phyloP scores from a whole-genome alignment of 2,888 invertebrate species.

The Mechanitis mazaeus region DNA sequence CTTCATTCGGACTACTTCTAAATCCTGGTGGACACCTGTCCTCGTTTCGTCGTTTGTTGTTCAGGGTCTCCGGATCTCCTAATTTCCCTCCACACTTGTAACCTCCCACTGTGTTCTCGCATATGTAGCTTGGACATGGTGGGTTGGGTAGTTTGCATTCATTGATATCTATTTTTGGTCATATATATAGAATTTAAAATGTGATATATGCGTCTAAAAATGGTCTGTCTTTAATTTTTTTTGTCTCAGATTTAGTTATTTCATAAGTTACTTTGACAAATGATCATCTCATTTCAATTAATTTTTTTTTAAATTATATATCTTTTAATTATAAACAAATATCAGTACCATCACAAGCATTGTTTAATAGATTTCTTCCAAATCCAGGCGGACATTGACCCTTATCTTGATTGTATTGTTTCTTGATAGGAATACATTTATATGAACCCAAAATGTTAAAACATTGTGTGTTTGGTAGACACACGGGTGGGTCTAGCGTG shows the following conservation, averaged over 20 bases:
- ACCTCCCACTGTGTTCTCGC: slow-evolving; percentile 69
- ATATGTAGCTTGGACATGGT: slow-evolving; percentile 57
- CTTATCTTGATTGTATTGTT: slow-evolving; percentile 35
- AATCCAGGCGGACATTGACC: slow-evolving; percentile 75
- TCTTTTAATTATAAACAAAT: not conserved
- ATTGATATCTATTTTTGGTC: slow-evolving; percentile 81
- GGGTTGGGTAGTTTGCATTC: slow-evolving; percentile 81
- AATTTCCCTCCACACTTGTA: slow-evolving; percentile 63
- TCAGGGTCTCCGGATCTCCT: slow-evolving; percentile 52
- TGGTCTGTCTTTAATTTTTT: no score
- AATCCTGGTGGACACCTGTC: slow-evolving; percentile 76
- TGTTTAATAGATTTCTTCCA: slow-evolving; percentile 63
- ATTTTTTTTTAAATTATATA: no score
- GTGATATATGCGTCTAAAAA: no score
- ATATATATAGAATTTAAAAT: no score
- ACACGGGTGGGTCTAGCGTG: slow-evolving; percentile 73
- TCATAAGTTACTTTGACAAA: no score
- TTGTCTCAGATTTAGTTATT: no score
- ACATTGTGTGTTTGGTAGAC: slow-evolving; percentile 77
- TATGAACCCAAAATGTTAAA: slow-evolving; percentile 81
- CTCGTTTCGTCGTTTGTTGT: slow-evolving; percentile 38
- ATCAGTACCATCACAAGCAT: slow-evolving; percentile 70
- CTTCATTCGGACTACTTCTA: slow-evolving; percentile 50
- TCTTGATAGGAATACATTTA: slow-evolving; percentile 70
- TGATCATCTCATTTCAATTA: no score